These are phyloP conservation scores for Periphyllus acericola DNA, from an alignment of 2,888 invertebrate species.

Conservation along the genomic window DNA sequence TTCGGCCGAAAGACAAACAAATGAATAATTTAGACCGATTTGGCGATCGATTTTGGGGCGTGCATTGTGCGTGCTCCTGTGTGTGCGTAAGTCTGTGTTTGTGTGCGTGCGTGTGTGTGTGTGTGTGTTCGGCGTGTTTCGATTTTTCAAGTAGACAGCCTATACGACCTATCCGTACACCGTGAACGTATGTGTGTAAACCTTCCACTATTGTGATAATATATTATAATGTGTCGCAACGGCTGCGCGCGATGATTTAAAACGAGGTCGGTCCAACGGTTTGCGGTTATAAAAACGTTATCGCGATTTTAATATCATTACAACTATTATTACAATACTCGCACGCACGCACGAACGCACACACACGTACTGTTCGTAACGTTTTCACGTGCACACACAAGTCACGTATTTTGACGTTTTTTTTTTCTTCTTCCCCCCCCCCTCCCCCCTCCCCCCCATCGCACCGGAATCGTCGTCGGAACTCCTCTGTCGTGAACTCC, in stretches of 20 bases:
- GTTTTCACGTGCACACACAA: not conserved
- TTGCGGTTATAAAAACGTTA: not conserved
- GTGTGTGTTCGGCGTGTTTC: not conserved
- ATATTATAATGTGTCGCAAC: not conserved
- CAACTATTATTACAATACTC: not conserved
- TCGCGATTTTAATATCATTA: not conserved
- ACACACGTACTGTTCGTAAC: not conserved
- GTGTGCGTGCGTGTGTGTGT: too few relatives aligned
- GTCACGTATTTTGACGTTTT: conserved; percentile 11
- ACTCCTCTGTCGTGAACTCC: not conserved
- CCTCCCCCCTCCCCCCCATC: too few relatives aligned
- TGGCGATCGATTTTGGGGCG: not conserved
- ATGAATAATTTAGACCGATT: conserved; percentile 6
- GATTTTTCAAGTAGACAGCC: not conserved
- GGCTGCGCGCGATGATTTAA: not conserved
- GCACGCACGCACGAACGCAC: not conserved
- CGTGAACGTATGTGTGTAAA: not conserved
- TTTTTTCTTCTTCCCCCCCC: not conserved
- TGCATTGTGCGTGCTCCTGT: not conserved
- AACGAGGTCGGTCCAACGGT: not conserved
- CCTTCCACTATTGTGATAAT: not conserved
- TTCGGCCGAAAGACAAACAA: not conserved
- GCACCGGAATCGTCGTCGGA: too few relatives aligned
- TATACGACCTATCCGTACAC: too few relatives aligned
- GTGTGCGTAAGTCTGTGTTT: too few relatives aligned